Evolutionary conservation across 2,797 vertebrate species (phyloP).

Genomic region (Tragelaphus eurycerus): DNA sequence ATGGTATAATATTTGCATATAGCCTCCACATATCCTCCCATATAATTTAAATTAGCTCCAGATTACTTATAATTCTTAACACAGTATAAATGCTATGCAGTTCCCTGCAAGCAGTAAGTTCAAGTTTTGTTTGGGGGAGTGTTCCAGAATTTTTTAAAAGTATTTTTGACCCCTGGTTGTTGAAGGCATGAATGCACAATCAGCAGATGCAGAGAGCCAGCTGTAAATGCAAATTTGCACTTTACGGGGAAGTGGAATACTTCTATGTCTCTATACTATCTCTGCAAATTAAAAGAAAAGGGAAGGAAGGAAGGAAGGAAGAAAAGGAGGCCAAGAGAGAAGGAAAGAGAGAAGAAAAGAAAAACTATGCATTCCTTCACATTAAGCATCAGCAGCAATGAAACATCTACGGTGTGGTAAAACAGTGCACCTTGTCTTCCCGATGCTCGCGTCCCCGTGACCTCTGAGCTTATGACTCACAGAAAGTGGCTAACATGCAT

Average conservation of each 20-base stretch:
- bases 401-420: background rate
- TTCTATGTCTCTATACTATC: background rate
- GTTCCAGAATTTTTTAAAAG: background rate
- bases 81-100: background rate
- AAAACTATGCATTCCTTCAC: background rate
- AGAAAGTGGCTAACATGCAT: background rate
- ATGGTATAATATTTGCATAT: background rate
- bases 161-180: background rate
- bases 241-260: background rate
- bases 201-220: background rate
- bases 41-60: background rate
- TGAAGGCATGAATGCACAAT: background rate
- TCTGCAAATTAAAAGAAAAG: background rate
- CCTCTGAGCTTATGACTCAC: background rate
- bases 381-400: background rate
- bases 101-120: background rate
- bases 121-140: background rate
- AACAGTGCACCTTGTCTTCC: background rate
- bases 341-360: accelerated
- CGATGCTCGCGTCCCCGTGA: background rate
- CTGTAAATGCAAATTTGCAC: background rate
- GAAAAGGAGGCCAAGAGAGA: no score
- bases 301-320: background rate
- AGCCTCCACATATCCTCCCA: background rate
- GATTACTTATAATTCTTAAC: background rate